Percentiles rank a stretch among this genome's conserved stretches.
These are phyloP conservation scores for Paratrypauchen microcephalus DNA, from an alignment of 2,797 vertebrate genomes.

Conservation along the genomic window DNA sequence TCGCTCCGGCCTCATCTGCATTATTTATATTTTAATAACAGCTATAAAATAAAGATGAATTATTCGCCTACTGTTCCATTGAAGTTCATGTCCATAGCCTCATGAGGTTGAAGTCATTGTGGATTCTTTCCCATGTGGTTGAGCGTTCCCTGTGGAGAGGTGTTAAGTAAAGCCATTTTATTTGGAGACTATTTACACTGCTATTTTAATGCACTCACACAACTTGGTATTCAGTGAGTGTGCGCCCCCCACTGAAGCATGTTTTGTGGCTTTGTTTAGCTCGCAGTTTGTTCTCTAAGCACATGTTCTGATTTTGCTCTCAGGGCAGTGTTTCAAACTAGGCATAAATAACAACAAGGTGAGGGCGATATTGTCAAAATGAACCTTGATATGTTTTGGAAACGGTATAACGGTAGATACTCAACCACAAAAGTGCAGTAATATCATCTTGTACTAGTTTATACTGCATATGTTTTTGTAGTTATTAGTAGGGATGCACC, in stretches of 20 bases:
- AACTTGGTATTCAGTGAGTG: background rate
- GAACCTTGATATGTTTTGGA: background rate
- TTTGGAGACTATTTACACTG: background rate
- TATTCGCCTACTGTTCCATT: slow-evolving; percentile 4
- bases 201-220: background rate
- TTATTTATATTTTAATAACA: slow-evolving; percentile 48
- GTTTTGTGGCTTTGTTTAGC: background rate
- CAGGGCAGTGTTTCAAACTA: background rate
- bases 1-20: slow-evolving; percentile 24
- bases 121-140: slow-evolving; percentile 11
- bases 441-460: background rate
- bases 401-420: background rate
- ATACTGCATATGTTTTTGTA: background rate
- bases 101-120: slow-evolving; percentile 22
- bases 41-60: slow-evolving; percentile 48
- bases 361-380: background rate
- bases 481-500: no score
- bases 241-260: background rate
- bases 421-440: background rate
- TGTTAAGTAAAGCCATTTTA: slow-evolving; percentile 8
- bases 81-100: slow-evolving; percentile 15
- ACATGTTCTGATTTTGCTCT: background rate
- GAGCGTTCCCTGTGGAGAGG: background rate
- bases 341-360: background rate
- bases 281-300: background rate